These are phyloP conservation scores for Cremastinae sp. DNA, from an alignment of 2,888 invertebrate genomes.

Conservation along the genomic window DNA sequence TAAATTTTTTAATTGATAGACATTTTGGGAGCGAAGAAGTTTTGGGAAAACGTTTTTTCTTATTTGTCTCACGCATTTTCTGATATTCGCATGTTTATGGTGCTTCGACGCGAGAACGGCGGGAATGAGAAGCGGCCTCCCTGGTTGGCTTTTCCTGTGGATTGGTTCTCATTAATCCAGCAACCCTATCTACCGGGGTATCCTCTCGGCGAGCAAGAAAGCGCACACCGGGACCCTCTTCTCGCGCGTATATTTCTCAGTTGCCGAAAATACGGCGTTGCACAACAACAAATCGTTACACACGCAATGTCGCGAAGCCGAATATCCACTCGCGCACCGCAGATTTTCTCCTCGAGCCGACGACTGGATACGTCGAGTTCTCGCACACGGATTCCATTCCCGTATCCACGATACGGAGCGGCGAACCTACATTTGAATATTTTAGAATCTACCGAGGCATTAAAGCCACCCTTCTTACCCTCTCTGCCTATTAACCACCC, in stretches of 20 bases:
- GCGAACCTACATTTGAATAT: slow-evolving; percentile 79
- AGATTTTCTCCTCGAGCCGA: slow-evolving; percentile 71
- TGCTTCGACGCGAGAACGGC: slow-evolving; percentile 72
- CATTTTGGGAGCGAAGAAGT: too few relatives aligned
- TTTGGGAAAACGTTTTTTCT: too few relatives aligned
- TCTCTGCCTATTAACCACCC: slow-evolving; percentile 77
- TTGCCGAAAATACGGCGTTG: slow-evolving; percentile 2
- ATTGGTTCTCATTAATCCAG: slow-evolving; percentile 80
- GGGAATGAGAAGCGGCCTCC: slow-evolving; percentile 65
- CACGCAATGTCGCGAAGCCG: slow-evolving; percentile 70
- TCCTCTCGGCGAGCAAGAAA: slow-evolving; percentile 43
- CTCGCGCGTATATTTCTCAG: slow-evolving; percentile 52
- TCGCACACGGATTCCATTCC: slow-evolving; percentile 22
- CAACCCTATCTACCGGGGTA: slow-evolving; percentile 72
- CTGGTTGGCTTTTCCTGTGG: slow-evolving; percentile 67
- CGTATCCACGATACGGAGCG: slow-evolving; percentile 39
- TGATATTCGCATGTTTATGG: slow-evolving; percentile 70
- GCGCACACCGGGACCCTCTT: slow-evolving; percentile 59
- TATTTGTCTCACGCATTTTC: too few relatives aligned
- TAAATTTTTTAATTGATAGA: too few relatives aligned
- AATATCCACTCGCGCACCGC: slow-evolving; percentile 73
- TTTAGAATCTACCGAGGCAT: slow-evolving; percentile 76
- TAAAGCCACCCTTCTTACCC: slow-evolving; percentile 79
- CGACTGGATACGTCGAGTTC: slow-evolving; percentile 32
- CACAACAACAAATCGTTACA: slow-evolving; percentile 77